Evolutionary conservation across 2,113 vertebrate species (phyloP), one percentile per base, ranked within the genome.

Genomic region (Nematolebias whitei): DNA sequence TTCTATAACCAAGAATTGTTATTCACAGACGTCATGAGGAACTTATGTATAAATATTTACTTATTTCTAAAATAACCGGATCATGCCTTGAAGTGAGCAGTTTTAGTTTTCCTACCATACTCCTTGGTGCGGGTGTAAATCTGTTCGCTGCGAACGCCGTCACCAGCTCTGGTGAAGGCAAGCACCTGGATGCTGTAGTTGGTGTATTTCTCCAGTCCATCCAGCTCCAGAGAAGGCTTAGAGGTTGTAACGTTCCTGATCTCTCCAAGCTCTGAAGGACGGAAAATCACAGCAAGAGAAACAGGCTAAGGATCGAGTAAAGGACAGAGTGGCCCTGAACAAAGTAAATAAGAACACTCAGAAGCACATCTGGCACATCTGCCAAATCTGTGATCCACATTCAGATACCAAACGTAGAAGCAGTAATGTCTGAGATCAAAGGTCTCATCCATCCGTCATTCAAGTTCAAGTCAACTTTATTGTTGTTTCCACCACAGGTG

Each of bases 111-210:
- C 89, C 86, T 95, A 99, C 97, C 96, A 49, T 99, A 97, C 83
- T 99, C 98, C 71, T 99, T 98, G 80, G 98, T 99, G 72, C 96
- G 93, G 20, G 95, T 98, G 78, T 98, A 99, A 84, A 98, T 96
- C 91, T 98, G 96, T 66, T 98, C 96, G 0, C 97, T 99, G 66
- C 96, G 91, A 18, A 97, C 96, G 0, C 98, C 98, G 0, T 99
- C 97, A 4, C 98, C 98, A 0, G 98, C 98, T 12, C 95, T 87
- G 22, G 98, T 99, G 78, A 98, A 99, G 59, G 98, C 93, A 90
- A 99, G 64, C 80, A 99, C 96, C 82, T 99, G 97, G 86, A 99
- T 96, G 87, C 97, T 99, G 88, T 99, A 99, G 91, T 99, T 99
- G 85, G 98, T 99, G 71, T 96, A 99, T 77, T 99, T 99, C 84